These are phyloP conservation scores for Ephydatia muelleri DNA, from an alignment of 37 sponge, comb jelly and placozoan species.

Conservation along the genomic window DNA sequence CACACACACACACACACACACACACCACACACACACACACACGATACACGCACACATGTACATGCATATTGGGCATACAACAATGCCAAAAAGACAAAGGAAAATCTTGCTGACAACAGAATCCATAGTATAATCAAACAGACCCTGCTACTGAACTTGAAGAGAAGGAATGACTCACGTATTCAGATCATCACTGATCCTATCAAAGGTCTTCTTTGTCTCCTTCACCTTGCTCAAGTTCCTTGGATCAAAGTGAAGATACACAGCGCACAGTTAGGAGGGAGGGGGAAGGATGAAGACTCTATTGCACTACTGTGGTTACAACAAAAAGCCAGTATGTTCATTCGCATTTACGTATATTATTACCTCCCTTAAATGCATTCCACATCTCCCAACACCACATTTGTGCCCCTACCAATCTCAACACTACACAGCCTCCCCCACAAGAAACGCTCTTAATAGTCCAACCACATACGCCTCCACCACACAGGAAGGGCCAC, in stretches of 20 bases:
- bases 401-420: not conserved
- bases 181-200: constrained; percentile 62
- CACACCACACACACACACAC: no score
- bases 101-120: not conserved
- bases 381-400: not conserved
- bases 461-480: no score
- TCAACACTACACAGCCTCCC: not conserved
- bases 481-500: no score
- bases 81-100: not conserved
- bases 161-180: constrained; percentile 30
- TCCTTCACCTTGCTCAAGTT: constrained; percentile 68
- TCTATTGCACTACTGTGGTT: no score
- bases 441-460: no score
- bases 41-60: no score
- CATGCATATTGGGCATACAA: no score
- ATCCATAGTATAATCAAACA: not conserved
- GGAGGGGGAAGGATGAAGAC: no score
- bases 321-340: no score
- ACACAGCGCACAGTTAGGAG: not conserved
- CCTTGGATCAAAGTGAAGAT: constrained; percentile 1
- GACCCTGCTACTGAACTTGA: not conserved
- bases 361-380: not conserved
- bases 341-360: no score
- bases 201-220: constrained; percentile 63
- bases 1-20: constrained; percentile 3